phyloP scores from a whole-genome alignment of 2,888 invertebrate species.

The Macaria liturata region DNA sequence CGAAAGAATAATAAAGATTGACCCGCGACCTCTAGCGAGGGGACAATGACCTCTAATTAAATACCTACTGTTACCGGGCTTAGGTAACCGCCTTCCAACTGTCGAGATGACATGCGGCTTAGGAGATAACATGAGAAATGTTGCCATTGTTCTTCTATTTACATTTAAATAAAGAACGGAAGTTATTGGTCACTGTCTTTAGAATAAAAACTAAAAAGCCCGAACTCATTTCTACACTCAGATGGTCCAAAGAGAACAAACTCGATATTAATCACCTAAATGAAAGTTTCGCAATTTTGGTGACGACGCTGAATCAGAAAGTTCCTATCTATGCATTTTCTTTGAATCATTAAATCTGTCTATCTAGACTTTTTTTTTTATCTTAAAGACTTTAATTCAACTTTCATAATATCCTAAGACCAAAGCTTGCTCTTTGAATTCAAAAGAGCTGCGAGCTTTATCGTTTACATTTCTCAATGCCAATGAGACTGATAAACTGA shows the following conservation, averaged over 20 bases:
- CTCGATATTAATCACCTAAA: constrained; percentile 12
- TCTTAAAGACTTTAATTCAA: constrained; percentile 32
- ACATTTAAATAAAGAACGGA: constrained; percentile 32
- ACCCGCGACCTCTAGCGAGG: constrained; percentile 47
- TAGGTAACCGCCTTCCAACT: constrained; percentile 25
- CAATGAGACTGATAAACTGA: constrained; percentile 16
- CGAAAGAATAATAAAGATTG: constrained; percentile 26
- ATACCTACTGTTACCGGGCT: constrained; percentile 28
- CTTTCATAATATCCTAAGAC: constrained; percentile 24
- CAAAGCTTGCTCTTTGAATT: constrained; percentile 17
- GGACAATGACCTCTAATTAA: constrained; percentile 51
- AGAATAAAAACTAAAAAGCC: constrained; percentile 9
- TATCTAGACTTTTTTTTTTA: too few relatives aligned
- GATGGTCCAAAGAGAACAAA: constrained; percentile 11
- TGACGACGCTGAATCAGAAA: constrained; percentile 9
- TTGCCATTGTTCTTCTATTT: constrained; percentile 25
- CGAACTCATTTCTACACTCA: constrained; percentile 7
- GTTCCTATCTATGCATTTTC: constrained; percentile 20
- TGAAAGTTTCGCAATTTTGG: constrained; percentile 21
- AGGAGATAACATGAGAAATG: constrained; percentile 32
- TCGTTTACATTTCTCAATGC: constrained; percentile 33
- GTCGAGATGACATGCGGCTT: constrained; percentile 28
- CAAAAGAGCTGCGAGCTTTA: constrained; percentile 3
- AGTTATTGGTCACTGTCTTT: constrained; percentile 25
- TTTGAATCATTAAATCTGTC: constrained; percentile 10